Evolutionary conservation across 1,140 invertebrate genomes (phyloP).

Genomic region (Heliothis virescens): DNA sequence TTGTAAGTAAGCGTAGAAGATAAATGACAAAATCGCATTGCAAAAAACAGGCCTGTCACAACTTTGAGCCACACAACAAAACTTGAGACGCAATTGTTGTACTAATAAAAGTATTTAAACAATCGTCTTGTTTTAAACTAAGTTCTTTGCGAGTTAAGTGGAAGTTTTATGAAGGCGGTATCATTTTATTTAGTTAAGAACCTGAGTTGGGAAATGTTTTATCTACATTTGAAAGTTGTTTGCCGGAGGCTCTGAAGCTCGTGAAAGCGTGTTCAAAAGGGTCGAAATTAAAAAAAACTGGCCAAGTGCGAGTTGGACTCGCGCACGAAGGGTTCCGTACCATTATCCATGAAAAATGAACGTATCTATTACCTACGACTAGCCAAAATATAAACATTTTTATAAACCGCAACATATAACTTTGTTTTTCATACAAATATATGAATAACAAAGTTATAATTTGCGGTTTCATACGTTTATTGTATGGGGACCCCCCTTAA

Average conservation of each 20-base stretch:
- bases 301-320: no score
- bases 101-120: conserved; percentile 21
- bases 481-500: no score
- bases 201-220: conserved; percentile 26
- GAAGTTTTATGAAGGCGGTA: conserved; percentile 19
- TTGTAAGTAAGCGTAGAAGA: not conserved
- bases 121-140: conserved; percentile 27
- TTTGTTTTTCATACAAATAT: no score
- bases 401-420: no score
- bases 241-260: conserved; percentile 3
- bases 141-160: conserved; percentile 16
- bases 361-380: no score
- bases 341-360: no score
- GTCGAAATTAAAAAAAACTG: conserved; percentile 20
- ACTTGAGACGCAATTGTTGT: not conserved
- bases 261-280: not conserved
- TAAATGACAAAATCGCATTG: no score
- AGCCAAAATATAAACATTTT: no score
- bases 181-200: conserved; percentile 40
- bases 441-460: no score
- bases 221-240: conserved; percentile 26
- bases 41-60: not conserved
- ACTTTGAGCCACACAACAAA: not conserved
- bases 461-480: no score
- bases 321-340: no score